Conservation (phyloP, 2,888 invertebrate genomes). For the Heterodera filipjevi region DNA sequence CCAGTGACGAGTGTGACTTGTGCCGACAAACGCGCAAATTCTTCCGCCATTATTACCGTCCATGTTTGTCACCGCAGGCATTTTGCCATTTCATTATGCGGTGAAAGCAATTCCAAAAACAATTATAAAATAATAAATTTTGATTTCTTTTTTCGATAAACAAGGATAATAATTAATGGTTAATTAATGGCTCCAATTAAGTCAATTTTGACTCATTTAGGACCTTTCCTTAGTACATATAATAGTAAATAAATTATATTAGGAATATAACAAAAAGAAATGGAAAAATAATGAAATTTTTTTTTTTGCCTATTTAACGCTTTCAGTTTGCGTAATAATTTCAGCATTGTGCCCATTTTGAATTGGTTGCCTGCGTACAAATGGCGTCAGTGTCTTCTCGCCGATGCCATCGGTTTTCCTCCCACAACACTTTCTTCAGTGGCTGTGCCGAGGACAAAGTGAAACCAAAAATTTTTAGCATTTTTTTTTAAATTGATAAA, state of each 20-base stretch:
- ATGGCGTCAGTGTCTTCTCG: slow-evolving; percentile 68
- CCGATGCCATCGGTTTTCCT: slow-evolving; percentile 75
- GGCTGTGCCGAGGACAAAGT: not conserved
- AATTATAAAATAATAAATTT: not conserved
- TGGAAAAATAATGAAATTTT: not conserved
- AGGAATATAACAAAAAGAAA: no score
- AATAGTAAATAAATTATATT: no score
- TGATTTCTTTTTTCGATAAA: not conserved
- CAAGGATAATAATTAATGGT: no score
- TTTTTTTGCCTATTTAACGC: no score
- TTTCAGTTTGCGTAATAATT: no score
- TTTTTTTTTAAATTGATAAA: not conserved
- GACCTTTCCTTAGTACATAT: no score
- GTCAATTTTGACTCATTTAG: no score
- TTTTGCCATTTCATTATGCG: slow-evolving; percentile 25
- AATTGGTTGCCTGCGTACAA: slow-evolving; percentile 65
- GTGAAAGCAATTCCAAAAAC: slow-evolving; percentile 15
- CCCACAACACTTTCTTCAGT: not conserved
- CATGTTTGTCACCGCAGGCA: slow-evolving; percentile 37
- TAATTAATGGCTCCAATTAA: no score
- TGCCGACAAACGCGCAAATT: slow-evolving; percentile 24
- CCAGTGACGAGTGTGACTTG: slow-evolving; percentile 23
- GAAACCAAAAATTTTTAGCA: not conserved
- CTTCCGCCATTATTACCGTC: slow-evolving; percentile 37
- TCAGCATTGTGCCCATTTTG: slow-evolving; percentile 61